A percentile compares a stretch with the other conserved stretches of the same genome.
These are phyloP conservation scores for Bombylius discolor DNA, from an alignment of 2,888 invertebrate species.

Conservation along the genomic window DNA sequence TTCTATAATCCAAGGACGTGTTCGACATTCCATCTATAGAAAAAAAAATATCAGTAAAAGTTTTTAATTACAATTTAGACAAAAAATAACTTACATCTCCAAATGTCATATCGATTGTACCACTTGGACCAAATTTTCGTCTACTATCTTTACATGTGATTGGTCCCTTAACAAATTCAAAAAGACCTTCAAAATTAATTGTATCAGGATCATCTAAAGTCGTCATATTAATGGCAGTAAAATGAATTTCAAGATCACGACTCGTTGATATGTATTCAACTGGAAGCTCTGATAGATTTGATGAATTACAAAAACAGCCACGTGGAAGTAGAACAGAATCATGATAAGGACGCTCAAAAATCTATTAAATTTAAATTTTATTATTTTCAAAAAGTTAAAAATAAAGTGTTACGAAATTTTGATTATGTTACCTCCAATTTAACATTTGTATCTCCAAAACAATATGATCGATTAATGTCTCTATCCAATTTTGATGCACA, in stretches of 20 bases:
- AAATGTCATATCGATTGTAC: conserved; percentile 52
- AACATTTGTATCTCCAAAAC: conserved; percentile 56
- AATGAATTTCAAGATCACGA: conserved; percentile 65
- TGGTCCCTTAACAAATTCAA: conserved; percentile 64
- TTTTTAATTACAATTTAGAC: not conserved
- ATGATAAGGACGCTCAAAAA: conserved; percentile 64
- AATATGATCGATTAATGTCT: conserved; percentile 56
- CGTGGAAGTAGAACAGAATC: conserved; percentile 58
- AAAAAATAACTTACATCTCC: conserved; percentile 30
- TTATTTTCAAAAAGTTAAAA: not conserved
- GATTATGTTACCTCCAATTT: conserved; percentile 41
- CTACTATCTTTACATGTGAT: conserved; percentile 56
- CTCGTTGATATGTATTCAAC: conserved; percentile 67
- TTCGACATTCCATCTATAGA: conserved; percentile 61
- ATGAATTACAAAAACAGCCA: conserved; percentile 65
- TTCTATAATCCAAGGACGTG: conserved; percentile 67
- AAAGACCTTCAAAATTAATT: conserved; percentile 71
- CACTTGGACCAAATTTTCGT: conserved; percentile 60
- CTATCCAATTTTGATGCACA: conserved; percentile 37
- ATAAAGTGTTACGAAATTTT: not conserved
- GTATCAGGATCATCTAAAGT: conserved; percentile 74
- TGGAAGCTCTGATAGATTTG: conserved; percentile 41
- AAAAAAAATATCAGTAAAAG: not conserved
- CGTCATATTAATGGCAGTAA: conserved; percentile 71
- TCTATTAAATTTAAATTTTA: conserved; percentile 19